phyloP scores from a whole-genome alignment of 2,888 invertebrate genomes.

The Conistra vaccinii region DNA sequence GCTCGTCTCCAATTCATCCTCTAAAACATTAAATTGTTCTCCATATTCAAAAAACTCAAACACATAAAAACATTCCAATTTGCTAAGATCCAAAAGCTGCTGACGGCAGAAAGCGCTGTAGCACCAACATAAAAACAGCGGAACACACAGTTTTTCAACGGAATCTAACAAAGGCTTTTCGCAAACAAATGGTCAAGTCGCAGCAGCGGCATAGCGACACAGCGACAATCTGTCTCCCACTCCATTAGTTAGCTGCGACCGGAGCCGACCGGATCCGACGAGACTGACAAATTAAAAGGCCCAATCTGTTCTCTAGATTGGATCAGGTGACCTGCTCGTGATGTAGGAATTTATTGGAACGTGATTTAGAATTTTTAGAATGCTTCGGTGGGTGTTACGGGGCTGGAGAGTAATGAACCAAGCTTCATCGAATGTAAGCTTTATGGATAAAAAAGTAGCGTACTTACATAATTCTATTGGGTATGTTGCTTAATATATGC shows the following conservation, averaged over 20 bases:
- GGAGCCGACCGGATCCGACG: slow-evolving; percentile 39
- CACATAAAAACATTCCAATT: slow-evolving; percentile 5
- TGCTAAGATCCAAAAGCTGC: background rate
- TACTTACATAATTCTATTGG: no score
- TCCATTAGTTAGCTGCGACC: slow-evolving; percentile 66
- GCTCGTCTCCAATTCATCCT: background rate
- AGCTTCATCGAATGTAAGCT: background rate
- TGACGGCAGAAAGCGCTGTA: slow-evolving; percentile 17
- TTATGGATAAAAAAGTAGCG: background rate
- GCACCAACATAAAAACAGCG: slow-evolving; percentile 34
- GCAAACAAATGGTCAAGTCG: slow-evolving; percentile 56
- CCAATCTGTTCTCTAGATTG: slow-evolving; percentile 66
- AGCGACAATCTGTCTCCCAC: slow-evolving; percentile 61
- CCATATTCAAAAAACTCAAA: background rate
- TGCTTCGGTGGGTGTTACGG: background rate
- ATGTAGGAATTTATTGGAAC: slow-evolving; percentile 48
- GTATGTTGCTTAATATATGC: background rate
- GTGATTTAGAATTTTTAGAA: slow-evolving; percentile 31
- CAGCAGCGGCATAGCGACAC: slow-evolving; percentile 43
- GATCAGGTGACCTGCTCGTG: slow-evolving; percentile 51
- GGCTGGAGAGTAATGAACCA: background rate
- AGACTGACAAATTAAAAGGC: slow-evolving; percentile 72
- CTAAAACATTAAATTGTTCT: background rate
- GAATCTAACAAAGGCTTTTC: slow-evolving; percentile 52
- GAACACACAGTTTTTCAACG: slow-evolving; percentile 34